A percentile compares a stretch with the other conserved stretches of the same genome.
Evolutionary conservation across 2,797 vertebrate species (phyloP).

Genomic region (Halcyon chelicuti): DNA sequence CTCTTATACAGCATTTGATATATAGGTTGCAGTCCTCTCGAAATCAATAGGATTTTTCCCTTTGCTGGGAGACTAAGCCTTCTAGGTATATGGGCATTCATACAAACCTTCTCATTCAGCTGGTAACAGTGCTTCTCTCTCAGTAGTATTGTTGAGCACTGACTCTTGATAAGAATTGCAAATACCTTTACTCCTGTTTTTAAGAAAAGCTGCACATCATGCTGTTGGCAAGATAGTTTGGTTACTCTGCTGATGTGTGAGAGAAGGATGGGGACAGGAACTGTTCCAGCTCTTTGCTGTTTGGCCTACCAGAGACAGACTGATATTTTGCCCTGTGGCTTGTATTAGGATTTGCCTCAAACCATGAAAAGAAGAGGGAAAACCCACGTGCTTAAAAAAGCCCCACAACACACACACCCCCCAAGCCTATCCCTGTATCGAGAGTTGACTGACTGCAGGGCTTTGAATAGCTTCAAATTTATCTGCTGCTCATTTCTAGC

Average conservation of each 20-base stretch:
- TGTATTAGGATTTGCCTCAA: background rate
- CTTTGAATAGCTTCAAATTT: background rate
- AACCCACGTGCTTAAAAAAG: background rate
- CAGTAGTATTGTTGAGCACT: rapidly evolving
- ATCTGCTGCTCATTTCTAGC: background rate
- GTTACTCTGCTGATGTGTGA: background rate
- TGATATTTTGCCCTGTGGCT: background rate
- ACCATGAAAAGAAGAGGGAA: background rate
- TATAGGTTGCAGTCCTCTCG: background rate
- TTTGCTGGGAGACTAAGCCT: background rate
- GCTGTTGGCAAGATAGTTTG: background rate
- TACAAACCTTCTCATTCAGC: background rate
- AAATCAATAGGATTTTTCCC: background rate
- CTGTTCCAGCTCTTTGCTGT: background rate
- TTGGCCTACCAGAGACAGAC: background rate
- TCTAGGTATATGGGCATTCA: rapidly evolving
- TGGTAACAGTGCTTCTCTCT: background rate
- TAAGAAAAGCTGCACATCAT: background rate
- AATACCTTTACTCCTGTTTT: background rate
- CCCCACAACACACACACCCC: no score
- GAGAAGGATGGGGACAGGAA: background rate
- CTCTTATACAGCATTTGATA: background rate
- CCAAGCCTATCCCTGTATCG: background rate
- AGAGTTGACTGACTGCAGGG: background rate
- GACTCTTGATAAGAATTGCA: background rate